Evolutionary conservation across 2,888 invertebrate genomes (phyloP).

Genomic region (Lymantria monacha): DNA sequence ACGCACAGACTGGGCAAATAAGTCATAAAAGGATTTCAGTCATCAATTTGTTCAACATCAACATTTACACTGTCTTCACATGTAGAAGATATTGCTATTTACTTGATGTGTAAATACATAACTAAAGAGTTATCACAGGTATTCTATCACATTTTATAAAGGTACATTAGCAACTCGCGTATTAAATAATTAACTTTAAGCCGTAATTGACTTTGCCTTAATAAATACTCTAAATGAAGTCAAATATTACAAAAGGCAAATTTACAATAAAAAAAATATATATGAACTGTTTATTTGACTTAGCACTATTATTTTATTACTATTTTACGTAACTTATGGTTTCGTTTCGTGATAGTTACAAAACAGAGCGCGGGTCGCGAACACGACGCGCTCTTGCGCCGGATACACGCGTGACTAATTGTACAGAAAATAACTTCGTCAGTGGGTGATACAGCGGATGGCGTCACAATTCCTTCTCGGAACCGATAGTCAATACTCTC

Average conservation of each 20-base stretch:
- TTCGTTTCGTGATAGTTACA: not conserved
- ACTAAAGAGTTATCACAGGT: not conserved
- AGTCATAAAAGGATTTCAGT: too few species aligned
- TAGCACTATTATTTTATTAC: too few species aligned
- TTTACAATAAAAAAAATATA: not conserved
- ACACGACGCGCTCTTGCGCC: constrained; percentile 61
- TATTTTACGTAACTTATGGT: too few species aligned
- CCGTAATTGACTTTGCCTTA: not conserved
- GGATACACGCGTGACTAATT: constrained; percentile 80
- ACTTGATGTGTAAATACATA: not conserved
- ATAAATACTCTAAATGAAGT: not conserved
- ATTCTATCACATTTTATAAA: too few species aligned
- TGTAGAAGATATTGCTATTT: not conserved
- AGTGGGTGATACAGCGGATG: constrained; percentile 70
- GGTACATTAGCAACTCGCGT: not conserved
- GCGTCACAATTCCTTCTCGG: constrained; percentile 73
- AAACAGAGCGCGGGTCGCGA: constrained; percentile 1
- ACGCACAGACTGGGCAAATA: too few species aligned
- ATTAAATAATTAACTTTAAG: not conserved
- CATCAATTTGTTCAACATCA: too few species aligned
- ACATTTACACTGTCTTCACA: not conserved
- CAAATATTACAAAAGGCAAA: not conserved
- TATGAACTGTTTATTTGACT: not conserved
- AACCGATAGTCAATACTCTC: constrained; percentile 58
- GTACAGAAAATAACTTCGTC: constrained; percentile 81